Percentiles rank a stretch among this genome's conserved stretches.
Evolutionary conservation across 2,113 vertebrate species (phyloP).

Genomic region (Falco punctatus): DNA sequence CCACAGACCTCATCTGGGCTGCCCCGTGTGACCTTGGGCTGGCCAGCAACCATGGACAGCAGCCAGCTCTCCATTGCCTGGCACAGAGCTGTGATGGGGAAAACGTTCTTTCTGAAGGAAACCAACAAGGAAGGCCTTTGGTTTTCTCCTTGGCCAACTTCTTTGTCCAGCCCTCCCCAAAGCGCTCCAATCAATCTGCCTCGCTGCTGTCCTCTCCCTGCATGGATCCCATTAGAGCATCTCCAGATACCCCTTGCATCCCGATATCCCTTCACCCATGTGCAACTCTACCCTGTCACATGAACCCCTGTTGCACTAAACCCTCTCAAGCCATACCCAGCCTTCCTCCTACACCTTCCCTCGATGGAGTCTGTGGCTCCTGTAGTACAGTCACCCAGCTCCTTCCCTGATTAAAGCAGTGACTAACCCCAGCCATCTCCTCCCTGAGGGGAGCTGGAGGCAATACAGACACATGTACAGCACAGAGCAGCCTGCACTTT

Average conservation of each 20-base stretch:
- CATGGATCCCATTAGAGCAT: neutral
- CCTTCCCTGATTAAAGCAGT: accelerated
- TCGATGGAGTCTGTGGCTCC: neutral
- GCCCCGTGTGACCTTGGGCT: neutral
- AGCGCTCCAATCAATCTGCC: neutral
- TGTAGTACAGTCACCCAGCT: neutral
- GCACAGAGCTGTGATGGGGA: neutral
- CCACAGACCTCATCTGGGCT: neutral
- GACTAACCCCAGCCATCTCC: neutral
- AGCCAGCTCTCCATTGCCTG: neutral
- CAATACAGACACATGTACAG: accelerated
- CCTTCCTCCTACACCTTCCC: neutral
- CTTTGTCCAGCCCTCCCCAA: neutral
- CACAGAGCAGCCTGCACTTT: neutral
- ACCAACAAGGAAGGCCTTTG: neutral
- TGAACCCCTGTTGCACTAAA: accelerated
- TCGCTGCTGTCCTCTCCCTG: neutral
- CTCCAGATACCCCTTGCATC: neutral
- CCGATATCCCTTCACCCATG: neutral
- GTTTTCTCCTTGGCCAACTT: neutral
- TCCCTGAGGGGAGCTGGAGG: neutral
- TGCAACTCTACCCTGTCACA: neutral
- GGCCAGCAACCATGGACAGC: neutral
- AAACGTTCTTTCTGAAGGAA: neutral
- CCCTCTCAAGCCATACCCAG: neutral